These are phyloP conservation scores for Ochlodes sylvanus DNA, from an alignment of 2,888 invertebrate species.

Conservation along the genomic window DNA sequence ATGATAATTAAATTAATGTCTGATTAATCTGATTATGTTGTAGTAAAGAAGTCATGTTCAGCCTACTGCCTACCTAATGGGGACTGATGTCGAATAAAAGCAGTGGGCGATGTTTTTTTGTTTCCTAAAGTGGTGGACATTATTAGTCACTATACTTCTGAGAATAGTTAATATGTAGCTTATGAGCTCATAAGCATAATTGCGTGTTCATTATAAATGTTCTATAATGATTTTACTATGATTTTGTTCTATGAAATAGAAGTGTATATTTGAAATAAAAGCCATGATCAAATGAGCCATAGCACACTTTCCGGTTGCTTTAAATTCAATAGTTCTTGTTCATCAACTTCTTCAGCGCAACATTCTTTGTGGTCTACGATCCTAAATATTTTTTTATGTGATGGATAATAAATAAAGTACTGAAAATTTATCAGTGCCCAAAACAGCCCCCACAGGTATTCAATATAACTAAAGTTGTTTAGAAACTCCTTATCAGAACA, in stretches of 20 bases:
- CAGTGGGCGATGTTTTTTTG: slow-evolving; percentile 25
- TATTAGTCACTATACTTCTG: slow-evolving; percentile 31
- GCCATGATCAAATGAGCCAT: too few relatives aligned
- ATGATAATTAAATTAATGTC: not conserved
- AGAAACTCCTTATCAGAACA: slow-evolving; percentile 2
- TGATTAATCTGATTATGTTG: not conserved
- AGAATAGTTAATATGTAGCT: slow-evolving; percentile 18
- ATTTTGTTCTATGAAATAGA: too few relatives aligned
- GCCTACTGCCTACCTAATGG: slow-evolving; percentile 21
- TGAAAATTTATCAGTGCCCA: too few relatives aligned
- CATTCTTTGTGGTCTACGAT: too few relatives aligned
- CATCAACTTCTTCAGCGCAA: too few relatives aligned
- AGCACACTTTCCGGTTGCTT: too few relatives aligned
- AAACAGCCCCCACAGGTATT: too few relatives aligned
- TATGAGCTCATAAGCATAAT: slow-evolving; percentile 19
- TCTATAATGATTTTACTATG: not conserved
- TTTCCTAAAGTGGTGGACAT: slow-evolving; percentile 26
- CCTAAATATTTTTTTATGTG: too few relatives aligned
- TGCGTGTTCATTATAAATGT: not conserved
- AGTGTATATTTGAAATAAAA: too few relatives aligned
- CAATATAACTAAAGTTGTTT: not conserved
- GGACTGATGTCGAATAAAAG: slow-evolving; percentile 29
- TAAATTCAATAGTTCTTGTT: too few relatives aligned
- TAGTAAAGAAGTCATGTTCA: slow-evolving; percentile 10
- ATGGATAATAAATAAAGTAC: too few relatives aligned